These are phyloP conservation scores for Theretra japonica DNA, from an alignment of 2,888 invertebrate genomes.

Conservation along the genomic window DNA sequence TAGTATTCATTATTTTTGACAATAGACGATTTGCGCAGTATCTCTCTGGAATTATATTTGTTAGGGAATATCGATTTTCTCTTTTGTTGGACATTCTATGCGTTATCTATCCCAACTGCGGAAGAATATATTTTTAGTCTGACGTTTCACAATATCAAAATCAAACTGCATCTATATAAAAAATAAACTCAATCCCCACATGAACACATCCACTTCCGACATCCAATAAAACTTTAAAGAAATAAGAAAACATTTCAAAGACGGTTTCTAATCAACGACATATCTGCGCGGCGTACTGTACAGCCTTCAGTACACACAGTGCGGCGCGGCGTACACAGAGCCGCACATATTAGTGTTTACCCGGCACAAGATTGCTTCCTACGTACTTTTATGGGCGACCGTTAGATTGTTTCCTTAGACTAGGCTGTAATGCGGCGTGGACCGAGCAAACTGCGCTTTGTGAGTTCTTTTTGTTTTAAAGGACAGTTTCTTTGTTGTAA, in stretches of 20 bases:
- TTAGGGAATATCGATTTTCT: no score
- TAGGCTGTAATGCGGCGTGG: neutral
- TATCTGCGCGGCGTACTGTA: conserved; percentile 34
- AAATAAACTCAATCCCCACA: no score
- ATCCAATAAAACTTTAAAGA: neutral
- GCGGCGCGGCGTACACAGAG: conserved; percentile 33
- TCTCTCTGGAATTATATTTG: no score
- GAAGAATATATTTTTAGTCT: no score
- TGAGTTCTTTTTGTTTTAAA: neutral
- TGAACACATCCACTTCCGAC: no score
- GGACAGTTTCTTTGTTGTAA: neutral
- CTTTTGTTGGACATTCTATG: no score
- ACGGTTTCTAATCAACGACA: neutral
- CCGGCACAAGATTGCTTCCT: conserved; percentile 42
- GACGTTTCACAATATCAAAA: no score
- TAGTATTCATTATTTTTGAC: neutral
- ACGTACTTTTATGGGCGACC: conserved; percentile 9
- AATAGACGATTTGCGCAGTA: no score
- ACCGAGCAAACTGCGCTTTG: conserved; percentile 7
- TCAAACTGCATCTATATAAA: no score
- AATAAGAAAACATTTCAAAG: conserved; percentile 13
- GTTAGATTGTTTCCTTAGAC: conserved; percentile 21
- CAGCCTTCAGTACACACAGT: conserved; percentile 28
- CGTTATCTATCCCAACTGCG: no score
- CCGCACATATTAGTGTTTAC: conserved; percentile 48